Base-by-base conservation (phyloP, 2,888 invertebrate species). In the Drosophila limbata region DNA sequence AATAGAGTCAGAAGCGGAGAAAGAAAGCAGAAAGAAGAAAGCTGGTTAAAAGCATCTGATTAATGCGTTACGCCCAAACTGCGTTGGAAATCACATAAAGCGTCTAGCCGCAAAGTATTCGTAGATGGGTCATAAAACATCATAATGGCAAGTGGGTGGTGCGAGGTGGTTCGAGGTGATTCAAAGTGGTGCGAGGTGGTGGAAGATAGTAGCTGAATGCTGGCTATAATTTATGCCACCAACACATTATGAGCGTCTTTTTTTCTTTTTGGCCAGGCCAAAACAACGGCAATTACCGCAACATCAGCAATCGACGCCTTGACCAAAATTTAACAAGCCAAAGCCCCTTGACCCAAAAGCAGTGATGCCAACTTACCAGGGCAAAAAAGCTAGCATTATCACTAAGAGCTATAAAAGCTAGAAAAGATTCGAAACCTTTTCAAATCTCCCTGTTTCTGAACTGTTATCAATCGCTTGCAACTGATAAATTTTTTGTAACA, bases 291-390 rank as follows among this genome's bases (percentile, higher is more conserved):
- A 85, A 85, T 83, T 88, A 85, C 88, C 79, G 78, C 72, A 69
- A 71, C 74, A 72, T 60, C 84, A 84, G 79, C 84, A 73, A 84
- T 84, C 82, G 81, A 71, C 73, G 80, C 83, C 88, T 81, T 80
- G 85, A 69, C 78, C 82, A 78, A 82, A 82, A 55, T 73, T 62
- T 64, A 39, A 35, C 61, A 59, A 47, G 13, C 44, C 31, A 42
- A 31, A n/a, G 42, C 53, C 55, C 59, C 59, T 51, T 74, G 73
- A 70, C 69, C 70, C 64, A 13, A 11, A 56, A 39, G 15, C 37
- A n/a, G n/a, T 52, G 25, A n/a, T 35, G 35, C 13, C 13, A 13
- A 35, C 0, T 13, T 4, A 5, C n/a, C 35, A 6, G 13, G 2
- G 6, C 35, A 13, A 35, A 13, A 2, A 35, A 8, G 28, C 8